phyloP scores from a whole-genome alignment of 2,113 vertebrate genomes.

The Strix uralensis region DNA sequence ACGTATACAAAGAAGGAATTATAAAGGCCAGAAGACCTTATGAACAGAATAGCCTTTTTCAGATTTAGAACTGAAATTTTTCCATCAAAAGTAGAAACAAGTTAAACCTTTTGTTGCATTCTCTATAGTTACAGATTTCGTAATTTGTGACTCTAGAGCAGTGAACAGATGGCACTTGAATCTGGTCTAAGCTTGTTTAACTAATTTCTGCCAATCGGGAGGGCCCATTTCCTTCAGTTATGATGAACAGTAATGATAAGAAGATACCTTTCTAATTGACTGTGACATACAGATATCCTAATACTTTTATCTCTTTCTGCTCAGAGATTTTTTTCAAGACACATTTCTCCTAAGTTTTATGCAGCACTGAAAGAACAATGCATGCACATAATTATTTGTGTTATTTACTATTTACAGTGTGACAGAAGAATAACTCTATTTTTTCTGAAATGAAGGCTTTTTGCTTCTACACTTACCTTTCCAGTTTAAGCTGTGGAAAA shows the following conservation, averaged over 20 bases:
- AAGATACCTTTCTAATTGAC: constrained; percentile 33
- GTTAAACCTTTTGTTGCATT: not conserved
- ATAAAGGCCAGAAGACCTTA: rapidly evolving
- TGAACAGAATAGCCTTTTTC: not conserved
- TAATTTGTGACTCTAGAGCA: not conserved
- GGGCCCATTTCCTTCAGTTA: constrained; percentile 23
- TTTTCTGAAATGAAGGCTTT: not conserved
- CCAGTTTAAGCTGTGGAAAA: not conserved
- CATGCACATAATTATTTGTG: not conserved
- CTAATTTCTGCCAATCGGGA: constrained; percentile 31
- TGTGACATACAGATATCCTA: constrained; percentile 27
- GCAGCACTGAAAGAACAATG: not conserved
- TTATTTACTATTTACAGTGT: not conserved
- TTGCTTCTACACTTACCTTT: not conserved
- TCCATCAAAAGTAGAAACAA: not conserved
- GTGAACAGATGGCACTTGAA: constrained; percentile 16
- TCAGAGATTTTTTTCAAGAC: constrained; percentile 14
- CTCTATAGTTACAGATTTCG: not conserved
- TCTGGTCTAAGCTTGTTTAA: constrained; percentile 20
- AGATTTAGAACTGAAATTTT: not conserved
- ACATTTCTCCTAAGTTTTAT: not conserved
- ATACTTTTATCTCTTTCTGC: constrained; percentile 47
- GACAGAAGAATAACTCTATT: not conserved
- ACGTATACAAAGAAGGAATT: not conserved
- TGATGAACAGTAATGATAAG: constrained; percentile 52